Evolutionary conservation across 2,113 vertebrate genomes (phyloP).

Genomic region (Gobio gobio): DNA sequence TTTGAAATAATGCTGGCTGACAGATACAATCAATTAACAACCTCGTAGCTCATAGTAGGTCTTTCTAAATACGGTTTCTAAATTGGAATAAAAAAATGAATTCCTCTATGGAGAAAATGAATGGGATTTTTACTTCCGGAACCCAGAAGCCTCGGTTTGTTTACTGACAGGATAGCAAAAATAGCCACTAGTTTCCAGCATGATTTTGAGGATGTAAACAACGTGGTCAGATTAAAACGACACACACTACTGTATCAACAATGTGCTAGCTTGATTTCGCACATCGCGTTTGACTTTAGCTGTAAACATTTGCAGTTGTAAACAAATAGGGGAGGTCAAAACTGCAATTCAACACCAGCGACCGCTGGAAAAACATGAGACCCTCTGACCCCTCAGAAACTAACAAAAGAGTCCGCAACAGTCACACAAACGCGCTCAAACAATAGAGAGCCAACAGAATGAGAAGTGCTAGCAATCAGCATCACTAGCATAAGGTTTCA

Average conservation of each 20-base stretch:
- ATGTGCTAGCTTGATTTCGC: background rate
- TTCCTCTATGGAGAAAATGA: no score
- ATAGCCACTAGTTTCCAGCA: background rate
- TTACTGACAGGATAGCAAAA: no score
- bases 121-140: no score
- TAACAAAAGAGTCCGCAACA: conserved; percentile 2
- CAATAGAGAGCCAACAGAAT: background rate
- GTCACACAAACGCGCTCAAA: conserved; percentile 10
- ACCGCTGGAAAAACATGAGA: conserved; percentile 14
- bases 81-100: no score
- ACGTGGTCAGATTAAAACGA: background rate
- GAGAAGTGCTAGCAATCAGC: background rate
- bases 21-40: no score
- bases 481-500: background rate
- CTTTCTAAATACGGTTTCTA: no score
- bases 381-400: background rate
- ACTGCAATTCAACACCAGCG: conserved; percentile 19
- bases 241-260: background rate
- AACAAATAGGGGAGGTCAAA: conserved; percentile 29
- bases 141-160: background rate
- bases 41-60: no score
- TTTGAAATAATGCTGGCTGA: no score
- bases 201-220: background rate
- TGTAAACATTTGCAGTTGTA: background rate
- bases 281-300: background rate